Evolutionary conservation across 2,888 invertebrate genomes (phyloP).

Genomic region (Allophyes oxyacanthae): DNA sequence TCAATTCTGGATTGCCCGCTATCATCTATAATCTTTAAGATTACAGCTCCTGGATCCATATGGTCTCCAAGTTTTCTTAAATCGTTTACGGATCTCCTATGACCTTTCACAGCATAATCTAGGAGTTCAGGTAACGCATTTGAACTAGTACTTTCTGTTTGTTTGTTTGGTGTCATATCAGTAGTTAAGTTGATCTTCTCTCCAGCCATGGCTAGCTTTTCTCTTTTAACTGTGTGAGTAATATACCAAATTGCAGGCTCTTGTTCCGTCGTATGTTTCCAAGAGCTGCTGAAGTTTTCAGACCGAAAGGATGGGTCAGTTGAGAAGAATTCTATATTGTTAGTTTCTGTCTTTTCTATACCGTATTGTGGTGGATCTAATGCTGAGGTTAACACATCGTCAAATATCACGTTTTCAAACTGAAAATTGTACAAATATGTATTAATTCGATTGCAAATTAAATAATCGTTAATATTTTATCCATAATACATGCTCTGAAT

Average conservation of each 20-base stretch:
- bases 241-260: too few relatives aligned
- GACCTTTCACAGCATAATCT: constrained; percentile 54
- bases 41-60: constrained; percentile 47
- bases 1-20: constrained; percentile 63
- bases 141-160: not conserved
- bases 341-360: constrained; percentile 28
- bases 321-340: constrained; percentile 7
- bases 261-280: not conserved
- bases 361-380: constrained; percentile 32
- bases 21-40: constrained; percentile 67
- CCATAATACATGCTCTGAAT: too few relatives aligned
- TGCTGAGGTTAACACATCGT: constrained; percentile 18
- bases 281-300: not conserved
- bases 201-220: not conserved
- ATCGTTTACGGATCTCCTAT: constrained; percentile 55
- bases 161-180: not conserved
- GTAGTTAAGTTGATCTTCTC: not conserved
- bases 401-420: constrained; percentile 16
- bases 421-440: constrained; percentile 22
- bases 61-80: constrained; percentile 50
- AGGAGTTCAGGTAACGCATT: not conserved
- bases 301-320: not conserved
- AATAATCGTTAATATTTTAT: too few relatives aligned
- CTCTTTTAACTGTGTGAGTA: not conserved
- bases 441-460: not conserved